phyloP scores from a whole-genome alignment of 2,797 vertebrate genomes.

The Eurystomus glaucurus region DNA sequence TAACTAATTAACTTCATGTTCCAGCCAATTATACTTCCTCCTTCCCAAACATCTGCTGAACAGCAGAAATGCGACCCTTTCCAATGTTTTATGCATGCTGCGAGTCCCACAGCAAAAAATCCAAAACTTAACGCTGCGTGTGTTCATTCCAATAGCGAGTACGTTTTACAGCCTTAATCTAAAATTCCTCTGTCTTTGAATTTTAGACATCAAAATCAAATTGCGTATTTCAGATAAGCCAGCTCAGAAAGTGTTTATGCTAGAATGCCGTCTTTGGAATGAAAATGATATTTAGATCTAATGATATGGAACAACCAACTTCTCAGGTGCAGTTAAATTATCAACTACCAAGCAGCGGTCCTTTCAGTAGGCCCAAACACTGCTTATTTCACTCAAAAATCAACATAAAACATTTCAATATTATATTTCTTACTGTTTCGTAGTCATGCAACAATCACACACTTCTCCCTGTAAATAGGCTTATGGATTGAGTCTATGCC shows the following conservation, averaged over 20 bases:
- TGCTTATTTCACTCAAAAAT: not conserved
- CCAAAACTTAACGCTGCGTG: not conserved
- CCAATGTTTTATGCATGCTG: conserved; percentile 69
- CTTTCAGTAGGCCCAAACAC: not conserved
- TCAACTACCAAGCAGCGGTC: not conserved
- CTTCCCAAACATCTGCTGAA: conserved; percentile 77
- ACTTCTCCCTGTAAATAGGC: not conserved
- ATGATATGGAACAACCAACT: not conserved
- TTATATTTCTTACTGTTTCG: not conserved
- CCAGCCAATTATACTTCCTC: conserved; percentile 70
- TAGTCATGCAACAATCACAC: not conserved
- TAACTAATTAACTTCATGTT: conserved; percentile 75
- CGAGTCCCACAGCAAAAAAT: conserved; percentile 69
- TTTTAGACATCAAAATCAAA: conserved; percentile 49
- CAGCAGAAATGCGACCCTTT: conserved; percentile 58
- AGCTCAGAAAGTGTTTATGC: not conserved
- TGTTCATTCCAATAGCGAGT: conserved; percentile 24
- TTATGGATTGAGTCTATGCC: not conserved
- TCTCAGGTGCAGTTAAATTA: not conserved
- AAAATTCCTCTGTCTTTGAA: not conserved
- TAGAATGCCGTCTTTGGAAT: not conserved
- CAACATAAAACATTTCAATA: not conserved
- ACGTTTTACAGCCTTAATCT: not conserved
- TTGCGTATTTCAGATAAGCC: not conserved
- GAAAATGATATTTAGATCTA: not conserved